Percentiles rank a stretch among this genome's conserved stretches.
Conservation (phyloP, 2,797 vertebrate species). For the Sarcophilus harrisii region DNA sequence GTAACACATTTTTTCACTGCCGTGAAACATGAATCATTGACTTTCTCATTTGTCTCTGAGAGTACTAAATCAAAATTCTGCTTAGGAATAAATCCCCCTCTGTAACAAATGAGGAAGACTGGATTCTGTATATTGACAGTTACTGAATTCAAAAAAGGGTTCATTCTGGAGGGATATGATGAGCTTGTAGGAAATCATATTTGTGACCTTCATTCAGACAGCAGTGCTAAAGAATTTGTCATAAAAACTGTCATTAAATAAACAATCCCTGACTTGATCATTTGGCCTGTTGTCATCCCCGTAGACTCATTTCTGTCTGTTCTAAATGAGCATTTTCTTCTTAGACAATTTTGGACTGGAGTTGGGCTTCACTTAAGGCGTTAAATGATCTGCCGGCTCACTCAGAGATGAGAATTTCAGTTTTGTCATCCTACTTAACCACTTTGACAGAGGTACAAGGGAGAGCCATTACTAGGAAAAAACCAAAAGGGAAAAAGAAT, state of each 20-base stretch:
- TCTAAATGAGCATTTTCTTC: conserved; percentile 7
- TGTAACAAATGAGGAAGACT: neutral
- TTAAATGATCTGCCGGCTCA: neutral
- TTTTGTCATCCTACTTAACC: neutral
- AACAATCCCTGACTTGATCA: conserved; percentile 35
- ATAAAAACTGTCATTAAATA: conserved; percentile 17
- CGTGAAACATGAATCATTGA: conserved; percentile 12
- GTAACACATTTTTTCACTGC: neutral
- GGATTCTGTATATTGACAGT: neutral
- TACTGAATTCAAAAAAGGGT: neutral
- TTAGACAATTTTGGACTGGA: neutral
- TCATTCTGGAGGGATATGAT: neutral
- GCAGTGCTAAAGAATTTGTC: conserved; percentile 39
- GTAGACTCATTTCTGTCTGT: conserved; percentile 10
- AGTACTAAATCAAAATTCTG: conserved; percentile 8
- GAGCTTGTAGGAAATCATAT: neutral
- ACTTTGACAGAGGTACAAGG: neutral
- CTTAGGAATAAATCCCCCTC: neutral
- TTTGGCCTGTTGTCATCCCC: conserved; percentile 8
- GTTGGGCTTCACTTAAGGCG: neutral
- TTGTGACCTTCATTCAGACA: conserved; percentile 27
- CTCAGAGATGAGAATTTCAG: neutral
- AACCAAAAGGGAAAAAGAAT: neutral
- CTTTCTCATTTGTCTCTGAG: conserved; percentile 26
- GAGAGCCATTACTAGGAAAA: conserved; percentile 31